These are phyloP conservation scores for Phocoena sinus DNA, from an alignment of 2,113 vertebrate genomes.

Conservation along the genomic window DNA sequence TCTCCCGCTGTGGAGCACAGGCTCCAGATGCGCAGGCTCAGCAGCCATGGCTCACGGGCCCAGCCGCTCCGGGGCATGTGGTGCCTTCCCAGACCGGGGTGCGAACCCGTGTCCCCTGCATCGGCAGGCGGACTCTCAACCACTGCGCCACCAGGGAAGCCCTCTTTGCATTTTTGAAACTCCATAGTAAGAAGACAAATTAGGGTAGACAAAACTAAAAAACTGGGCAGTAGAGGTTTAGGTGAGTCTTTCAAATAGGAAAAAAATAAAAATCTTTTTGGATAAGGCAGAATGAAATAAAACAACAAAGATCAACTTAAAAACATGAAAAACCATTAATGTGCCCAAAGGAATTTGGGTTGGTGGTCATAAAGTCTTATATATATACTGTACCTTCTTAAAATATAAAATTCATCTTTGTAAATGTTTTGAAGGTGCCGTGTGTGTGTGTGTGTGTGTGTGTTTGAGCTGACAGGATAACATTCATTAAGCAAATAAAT, in stretches of 20 bases:
- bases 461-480: neutral
- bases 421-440: neutral
- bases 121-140: too few species aligned
- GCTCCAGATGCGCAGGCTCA: too few species aligned
- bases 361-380: neutral
- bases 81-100: too few species aligned
- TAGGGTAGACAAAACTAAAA: neutral
- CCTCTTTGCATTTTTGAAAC: neutral
- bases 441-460: neutral
- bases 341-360: neutral
- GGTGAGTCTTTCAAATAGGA: neutral
- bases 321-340: neutral
- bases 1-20: too few species aligned
- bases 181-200: neutral
- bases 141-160: too few species aligned
- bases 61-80: too few species aligned
- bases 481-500: neutral
- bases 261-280: neutral
- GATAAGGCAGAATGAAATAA: neutral
- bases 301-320: neutral
- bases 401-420: neutral
- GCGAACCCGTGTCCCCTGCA: too few species aligned
- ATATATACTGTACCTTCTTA: neutral
- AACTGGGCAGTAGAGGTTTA: neutral
- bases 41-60: too few species aligned